Conservation (phyloP, 2,113 vertebrate species). For the Lasiurus borealis region DNA sequence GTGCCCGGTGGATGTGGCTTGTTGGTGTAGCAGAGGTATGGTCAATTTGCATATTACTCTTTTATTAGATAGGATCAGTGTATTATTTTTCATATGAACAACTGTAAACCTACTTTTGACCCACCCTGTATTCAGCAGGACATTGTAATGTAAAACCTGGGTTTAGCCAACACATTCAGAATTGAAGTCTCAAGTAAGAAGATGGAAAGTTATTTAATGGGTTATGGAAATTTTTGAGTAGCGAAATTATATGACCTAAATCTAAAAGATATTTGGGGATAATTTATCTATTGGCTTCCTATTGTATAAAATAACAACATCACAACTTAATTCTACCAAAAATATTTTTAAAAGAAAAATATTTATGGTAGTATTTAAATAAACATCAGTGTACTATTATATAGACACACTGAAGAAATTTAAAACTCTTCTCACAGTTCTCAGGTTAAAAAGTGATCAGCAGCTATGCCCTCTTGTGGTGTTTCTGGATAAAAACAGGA, state of each 20-base stretch:
- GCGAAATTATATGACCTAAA: background rate
- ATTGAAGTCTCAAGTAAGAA: background rate
- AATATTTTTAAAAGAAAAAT: background rate
- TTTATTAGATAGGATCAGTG: background rate
- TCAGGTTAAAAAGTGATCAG: background rate
- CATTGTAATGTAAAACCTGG: background rate
- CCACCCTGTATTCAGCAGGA: background rate
- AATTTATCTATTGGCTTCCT: background rate
- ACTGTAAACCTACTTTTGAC: background rate
- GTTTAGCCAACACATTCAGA: background rate
- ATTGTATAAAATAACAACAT: background rate
- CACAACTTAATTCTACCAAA: background rate
- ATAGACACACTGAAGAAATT: background rate
- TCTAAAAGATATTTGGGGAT: background rate
- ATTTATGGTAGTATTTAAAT: background rate
- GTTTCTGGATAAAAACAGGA: background rate
- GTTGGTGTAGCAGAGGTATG: too few relatives aligned
- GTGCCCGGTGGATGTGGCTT: too few relatives aligned
- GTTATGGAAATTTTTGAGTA: background rate
- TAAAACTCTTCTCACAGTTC: background rate
- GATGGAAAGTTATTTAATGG: background rate
- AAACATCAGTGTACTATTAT: background rate
- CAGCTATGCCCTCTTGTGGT: conserved; percentile 26
- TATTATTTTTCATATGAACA: background rate
- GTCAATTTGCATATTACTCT: too few relatives aligned